phyloP scores from a whole-genome alignment of 2,888 invertebrate species.

The Copidosoma aretas region DNA sequence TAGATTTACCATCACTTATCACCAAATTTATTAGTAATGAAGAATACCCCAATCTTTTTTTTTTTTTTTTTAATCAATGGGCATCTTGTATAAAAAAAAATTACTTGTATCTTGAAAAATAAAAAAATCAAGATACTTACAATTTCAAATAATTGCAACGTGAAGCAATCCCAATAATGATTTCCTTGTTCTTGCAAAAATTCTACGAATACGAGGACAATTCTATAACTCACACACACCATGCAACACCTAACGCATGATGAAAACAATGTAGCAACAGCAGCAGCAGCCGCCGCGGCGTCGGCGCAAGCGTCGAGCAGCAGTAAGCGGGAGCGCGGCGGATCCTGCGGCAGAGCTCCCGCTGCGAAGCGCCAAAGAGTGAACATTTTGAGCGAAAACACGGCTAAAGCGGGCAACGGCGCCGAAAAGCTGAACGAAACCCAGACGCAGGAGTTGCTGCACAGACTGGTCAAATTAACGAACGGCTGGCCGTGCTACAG shows the following conservation, averaged over 20 bases:
- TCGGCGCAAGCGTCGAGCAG: slow-evolving; percentile 6
- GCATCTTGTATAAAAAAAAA: too few species aligned
- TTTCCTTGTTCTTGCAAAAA: not conserved
- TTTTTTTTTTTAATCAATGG: too few species aligned
- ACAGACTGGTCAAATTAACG: slow-evolving; percentile 47
- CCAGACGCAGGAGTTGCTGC: slow-evolving; percentile 50
- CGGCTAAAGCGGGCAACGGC: slow-evolving; percentile 17
- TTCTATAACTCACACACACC: not conserved
- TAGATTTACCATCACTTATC: too few species aligned
- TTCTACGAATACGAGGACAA: not conserved
- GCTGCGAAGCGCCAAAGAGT: slow-evolving; percentile 49
- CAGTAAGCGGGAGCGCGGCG: slow-evolving; percentile 49
- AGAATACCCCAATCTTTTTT: too few species aligned
- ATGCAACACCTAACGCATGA: not conserved
- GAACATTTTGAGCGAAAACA: slow-evolving; percentile 28
- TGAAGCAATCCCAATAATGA: too few species aligned
- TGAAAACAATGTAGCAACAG: not conserved
- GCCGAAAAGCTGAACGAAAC: slow-evolving; percentile 45
- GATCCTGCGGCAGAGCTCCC: slow-evolving; percentile 47
- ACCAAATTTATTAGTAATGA: too few species aligned
- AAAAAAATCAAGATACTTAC: not conserved
- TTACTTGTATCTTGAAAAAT: too few species aligned
- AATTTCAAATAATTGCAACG: too few species aligned
- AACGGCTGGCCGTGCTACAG: slow-evolving; percentile 53
- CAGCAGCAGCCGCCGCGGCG: not conserved